A percentile compares a stretch with the other conserved stretches of the same genome.
Conservation (phyloP, 1,140 invertebrate genomes). For the Drosophila triauraria region DNA sequence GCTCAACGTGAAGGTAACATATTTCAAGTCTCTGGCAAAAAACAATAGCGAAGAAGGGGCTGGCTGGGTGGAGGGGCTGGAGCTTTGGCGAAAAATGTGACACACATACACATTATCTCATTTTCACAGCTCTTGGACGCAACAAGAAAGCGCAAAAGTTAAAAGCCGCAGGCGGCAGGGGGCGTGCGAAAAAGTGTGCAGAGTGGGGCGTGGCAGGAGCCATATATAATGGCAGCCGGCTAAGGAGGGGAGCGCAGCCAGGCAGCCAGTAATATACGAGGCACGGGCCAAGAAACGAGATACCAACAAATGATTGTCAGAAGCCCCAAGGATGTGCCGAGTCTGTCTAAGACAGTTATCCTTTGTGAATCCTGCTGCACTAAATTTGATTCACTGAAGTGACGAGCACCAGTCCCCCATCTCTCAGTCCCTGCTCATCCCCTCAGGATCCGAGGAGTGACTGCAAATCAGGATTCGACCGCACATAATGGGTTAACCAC, state of each 20-base stretch:
- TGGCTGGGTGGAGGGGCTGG: conserved; percentile 1
- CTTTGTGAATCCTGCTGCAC: conserved; percentile 40
- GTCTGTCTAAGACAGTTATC: conserved; percentile 35
- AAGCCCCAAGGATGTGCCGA: conserved; percentile 27
- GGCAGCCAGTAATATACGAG: conserved; percentile 43
- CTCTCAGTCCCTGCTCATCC: neutral
- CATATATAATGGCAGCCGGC: conserved; percentile 57
- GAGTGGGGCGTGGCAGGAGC: conserved; percentile 46
- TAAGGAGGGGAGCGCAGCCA: neutral
- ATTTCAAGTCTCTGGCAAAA: conserved; percentile 77
- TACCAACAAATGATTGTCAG: conserved; percentile 66
- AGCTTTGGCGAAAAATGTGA: conserved; percentile 58
- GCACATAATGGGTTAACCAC: conserved; percentile 69
- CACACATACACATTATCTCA: conserved; percentile 84
- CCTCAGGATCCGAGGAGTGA: conserved; percentile 12
- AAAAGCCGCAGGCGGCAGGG: conserved; percentile 58
- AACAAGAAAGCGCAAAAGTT: conserved; percentile 77
- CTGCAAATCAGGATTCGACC: conserved; percentile 69
- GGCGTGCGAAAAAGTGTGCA: conserved; percentile 12
- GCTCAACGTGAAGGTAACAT: conserved; percentile 82
- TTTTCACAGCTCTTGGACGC: conserved; percentile 76
- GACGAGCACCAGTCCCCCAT: conserved; percentile 24
- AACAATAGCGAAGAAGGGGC: conserved; percentile 60
- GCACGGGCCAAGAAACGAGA: conserved; percentile 42
- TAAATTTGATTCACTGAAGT: conserved; percentile 74